Evolutionary conservation across 1,140 invertebrate genomes (phyloP).

Genomic region (Drosophila mojavensis): DNA sequence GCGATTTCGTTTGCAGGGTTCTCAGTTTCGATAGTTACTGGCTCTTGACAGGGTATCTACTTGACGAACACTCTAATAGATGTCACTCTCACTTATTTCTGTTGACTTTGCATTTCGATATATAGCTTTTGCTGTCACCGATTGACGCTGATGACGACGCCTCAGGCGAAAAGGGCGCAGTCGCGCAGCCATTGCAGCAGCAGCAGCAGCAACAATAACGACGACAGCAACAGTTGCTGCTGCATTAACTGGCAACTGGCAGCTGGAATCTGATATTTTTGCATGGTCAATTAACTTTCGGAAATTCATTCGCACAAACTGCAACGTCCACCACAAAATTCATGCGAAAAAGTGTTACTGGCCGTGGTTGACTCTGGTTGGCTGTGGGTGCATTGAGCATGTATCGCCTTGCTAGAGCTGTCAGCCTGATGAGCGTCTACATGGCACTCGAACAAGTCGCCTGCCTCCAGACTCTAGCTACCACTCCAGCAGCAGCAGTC

Average conservation of each 20-base stretch:
- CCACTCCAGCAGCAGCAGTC: slow-evolving; percentile 17
- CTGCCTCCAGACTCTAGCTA: slow-evolving; percentile 1
- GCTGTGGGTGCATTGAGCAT: slow-evolving; percentile 59
- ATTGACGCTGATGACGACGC: no score
- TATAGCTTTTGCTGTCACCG: no score
- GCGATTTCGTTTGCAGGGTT: no score
- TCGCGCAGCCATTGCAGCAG: slow-evolving; percentile 6
- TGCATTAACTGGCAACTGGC: slow-evolving; percentile 18
- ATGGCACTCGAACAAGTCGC: slow-evolving; percentile 62
- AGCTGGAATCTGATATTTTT: slow-evolving; percentile 72
- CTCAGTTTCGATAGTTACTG: background rate
- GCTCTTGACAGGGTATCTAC: background rate
- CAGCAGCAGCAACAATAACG: slow-evolving; percentile 11
- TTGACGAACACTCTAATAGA: background rate
- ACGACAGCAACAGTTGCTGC: slow-evolving; percentile 30
- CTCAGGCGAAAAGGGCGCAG: slow-evolving; percentile 35
- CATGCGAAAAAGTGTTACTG: slow-evolving; percentile 34
- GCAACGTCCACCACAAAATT: slow-evolving; percentile 42
- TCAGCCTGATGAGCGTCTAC: slow-evolving; percentile 74
- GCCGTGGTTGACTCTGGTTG: background rate
- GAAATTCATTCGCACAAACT: slow-evolving; percentile 42
- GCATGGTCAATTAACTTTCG: slow-evolving; percentile 78
- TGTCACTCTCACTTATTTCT: slow-evolving; percentile 10
- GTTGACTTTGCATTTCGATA: slow-evolving; percentile 52
- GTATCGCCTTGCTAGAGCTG: slow-evolving; percentile 72